Evolutionary conservation across 2,888 invertebrate species (phyloP).

Genomic region (Hoplodrina ambigua): DNA sequence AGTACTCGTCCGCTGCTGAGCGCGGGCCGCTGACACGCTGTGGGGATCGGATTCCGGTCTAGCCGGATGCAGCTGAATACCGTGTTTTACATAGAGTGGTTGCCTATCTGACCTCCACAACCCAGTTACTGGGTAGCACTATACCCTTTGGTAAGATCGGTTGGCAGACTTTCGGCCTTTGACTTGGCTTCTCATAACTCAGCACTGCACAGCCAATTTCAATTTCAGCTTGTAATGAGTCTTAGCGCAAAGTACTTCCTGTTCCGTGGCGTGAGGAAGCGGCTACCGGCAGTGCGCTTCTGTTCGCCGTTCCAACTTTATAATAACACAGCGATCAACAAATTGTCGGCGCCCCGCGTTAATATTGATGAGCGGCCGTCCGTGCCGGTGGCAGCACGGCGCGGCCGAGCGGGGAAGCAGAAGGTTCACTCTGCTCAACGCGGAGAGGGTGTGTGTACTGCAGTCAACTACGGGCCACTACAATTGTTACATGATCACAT

Average conservation of each 20-base stretch:
- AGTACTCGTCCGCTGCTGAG: neutral
- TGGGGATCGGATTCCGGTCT: too few relatives aligned
- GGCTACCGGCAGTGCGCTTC: slow-evolving; percentile 40
- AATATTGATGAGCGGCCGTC: slow-evolving; percentile 69
- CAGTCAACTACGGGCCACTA: neutral
- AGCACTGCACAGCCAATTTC: neutral
- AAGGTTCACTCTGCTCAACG: slow-evolving; percentile 1
- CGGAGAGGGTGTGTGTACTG: too few relatives aligned
- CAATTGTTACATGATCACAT: neutral
- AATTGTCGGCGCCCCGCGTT: slow-evolving; percentile 65
- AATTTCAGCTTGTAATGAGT: neutral
- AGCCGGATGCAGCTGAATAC: too few relatives aligned
- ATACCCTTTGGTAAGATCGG: too few relatives aligned
- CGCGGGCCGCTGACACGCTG: neutral
- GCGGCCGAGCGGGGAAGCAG: neutral
- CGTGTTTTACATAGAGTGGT: too few relatives aligned
- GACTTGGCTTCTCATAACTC: too few relatives aligned
- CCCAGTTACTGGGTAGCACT: too few relatives aligned
- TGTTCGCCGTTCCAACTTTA: slow-evolving; percentile 41
- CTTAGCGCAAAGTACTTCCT: neutral
- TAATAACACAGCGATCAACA: slow-evolving; percentile 67
- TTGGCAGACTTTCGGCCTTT: too few relatives aligned
- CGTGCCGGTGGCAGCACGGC: neutral
- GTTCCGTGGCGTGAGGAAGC: neutral
- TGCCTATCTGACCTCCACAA: too few relatives aligned